Base-by-base conservation (phyloP, 2,113 vertebrate species). In the Anoplopoma fimbria region DNA sequence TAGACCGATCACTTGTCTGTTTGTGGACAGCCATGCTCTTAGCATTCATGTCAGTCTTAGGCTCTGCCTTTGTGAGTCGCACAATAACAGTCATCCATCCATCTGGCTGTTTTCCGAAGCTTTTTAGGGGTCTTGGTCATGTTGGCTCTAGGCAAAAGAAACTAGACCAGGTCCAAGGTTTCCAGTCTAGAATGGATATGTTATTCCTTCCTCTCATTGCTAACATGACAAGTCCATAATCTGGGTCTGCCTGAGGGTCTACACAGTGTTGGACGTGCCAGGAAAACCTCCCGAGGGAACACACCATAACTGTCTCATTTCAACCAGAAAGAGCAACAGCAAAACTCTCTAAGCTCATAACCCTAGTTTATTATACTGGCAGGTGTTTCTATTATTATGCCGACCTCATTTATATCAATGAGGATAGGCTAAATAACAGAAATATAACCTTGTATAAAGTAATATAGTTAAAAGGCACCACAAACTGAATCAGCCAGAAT, bases 21-120 rank as follows among this genome's bases (percentile, higher is more conserved):
- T 77, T 94, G 92, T 87, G 51, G 55, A 90, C 88, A 87, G 82
- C 63, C 67, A 58, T 70, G 55, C 57, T 70, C 51, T 77, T 13
- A 33, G 67, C 27, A 45, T 17, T 65, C 68, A 76, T 36, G 38
- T 60, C 72, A 47, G 53, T 40, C 15, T 84, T 23, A 49, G 51
- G n/a, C 10, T 63, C 34, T 77, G 71, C 25, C 10, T 57, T 42
- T 77, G 29, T 51, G 49, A 62, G 70, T 9, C 19, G 23, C 25
- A 38, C 31, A 60, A 23, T 38, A 55, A 70, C 13, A 1, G 1
- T 15, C 42, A 3, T 31, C 42, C 25, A 51, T 33, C 12, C 49
- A 63, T 29, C 47, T 34, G 14, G 33, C 8, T 34, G 33, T 38
- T n/a, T 63, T n/a, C n/a, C n/a, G n/a, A n/a, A n/a, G 33, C 40